Evolutionary conservation across 2,888 invertebrate genomes (phyloP).

Genomic region (Drosophila rellima): DNA sequence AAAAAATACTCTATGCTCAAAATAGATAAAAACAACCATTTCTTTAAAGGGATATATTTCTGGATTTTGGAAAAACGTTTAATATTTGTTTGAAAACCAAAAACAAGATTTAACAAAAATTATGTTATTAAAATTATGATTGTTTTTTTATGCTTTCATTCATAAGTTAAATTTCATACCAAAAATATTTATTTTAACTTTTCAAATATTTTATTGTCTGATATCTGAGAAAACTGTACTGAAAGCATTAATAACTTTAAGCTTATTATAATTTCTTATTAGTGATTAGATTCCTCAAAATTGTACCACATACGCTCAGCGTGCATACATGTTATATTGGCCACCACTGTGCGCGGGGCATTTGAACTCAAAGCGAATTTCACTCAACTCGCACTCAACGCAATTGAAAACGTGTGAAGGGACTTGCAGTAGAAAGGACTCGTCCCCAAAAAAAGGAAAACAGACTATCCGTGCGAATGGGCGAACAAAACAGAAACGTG

Average conservation of each 20-base stretch:
- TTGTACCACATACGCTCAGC: neutral
- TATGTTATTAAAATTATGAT: no score
- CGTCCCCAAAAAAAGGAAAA: slow-evolving; percentile 19
- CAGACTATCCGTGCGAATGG: slow-evolving; percentile 48
- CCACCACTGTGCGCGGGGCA: slow-evolving; percentile 30
- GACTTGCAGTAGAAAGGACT: slow-evolving; percentile 20
- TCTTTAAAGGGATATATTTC: no score
- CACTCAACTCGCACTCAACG: slow-evolving; percentile 24
- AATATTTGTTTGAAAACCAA: no score
- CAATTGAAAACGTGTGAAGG: slow-evolving; percentile 27
- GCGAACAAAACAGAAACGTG: slow-evolving; percentile 67
- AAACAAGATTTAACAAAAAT: no score
- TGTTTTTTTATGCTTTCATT: no score
- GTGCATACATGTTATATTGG: slow-evolving; percentile 16
- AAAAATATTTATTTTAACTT: no score
- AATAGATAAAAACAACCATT: no score
- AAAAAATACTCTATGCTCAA: no score
- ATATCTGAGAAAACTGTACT: no score
- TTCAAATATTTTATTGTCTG: no score
- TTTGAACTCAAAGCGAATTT: slow-evolving; percentile 18
- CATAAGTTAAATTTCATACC: no score
- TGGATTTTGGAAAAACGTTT: no score
- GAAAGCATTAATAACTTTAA: neutral
- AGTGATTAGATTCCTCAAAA: neutral
- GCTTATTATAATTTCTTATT: neutral